Evolutionary conservation across 92 coral and sea anemone genomes (phyloP).

Genomic region (Epizoanthus scotinus): DNA sequence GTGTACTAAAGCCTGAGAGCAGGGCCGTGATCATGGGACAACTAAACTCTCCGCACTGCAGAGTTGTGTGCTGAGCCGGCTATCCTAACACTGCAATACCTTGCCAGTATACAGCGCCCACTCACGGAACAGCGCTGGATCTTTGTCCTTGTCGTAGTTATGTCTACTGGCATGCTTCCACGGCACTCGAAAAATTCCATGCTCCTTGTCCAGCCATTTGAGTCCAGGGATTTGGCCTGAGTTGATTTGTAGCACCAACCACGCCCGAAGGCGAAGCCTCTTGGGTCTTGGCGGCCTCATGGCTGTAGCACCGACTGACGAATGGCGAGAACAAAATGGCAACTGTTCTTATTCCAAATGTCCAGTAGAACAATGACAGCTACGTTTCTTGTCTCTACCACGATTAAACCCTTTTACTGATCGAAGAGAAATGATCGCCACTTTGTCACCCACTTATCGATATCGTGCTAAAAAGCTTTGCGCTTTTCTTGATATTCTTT

Average conservation of each 20-base stretch:
- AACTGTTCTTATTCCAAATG: too few species aligned
- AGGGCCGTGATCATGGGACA: too few species aligned
- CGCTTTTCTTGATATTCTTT: not conserved
- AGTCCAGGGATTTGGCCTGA: conserved; percentile 45
- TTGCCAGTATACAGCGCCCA: conserved; percentile 63
- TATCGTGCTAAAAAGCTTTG: not conserved
- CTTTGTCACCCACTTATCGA: not conserved
- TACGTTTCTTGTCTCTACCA: too few species aligned
- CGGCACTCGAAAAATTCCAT: conserved; percentile 48
- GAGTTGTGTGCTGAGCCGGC: too few species aligned
- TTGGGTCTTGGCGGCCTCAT: conserved; percentile 24
- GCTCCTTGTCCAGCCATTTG: conserved; percentile 43
- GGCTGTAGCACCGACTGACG: not conserved
- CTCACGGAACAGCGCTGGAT: conserved; percentile 55
- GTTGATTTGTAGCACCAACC: conserved; percentile 52
- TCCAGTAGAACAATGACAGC: too few species aligned
- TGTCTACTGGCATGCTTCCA: conserved; percentile 64
- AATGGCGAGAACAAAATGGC: too few species aligned
- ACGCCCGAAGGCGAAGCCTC: conserved; percentile 49
- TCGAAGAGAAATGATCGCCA: not conserved
- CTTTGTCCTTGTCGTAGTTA: conserved; percentile 47
- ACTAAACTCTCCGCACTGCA: too few species aligned
- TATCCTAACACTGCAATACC: not conserved
- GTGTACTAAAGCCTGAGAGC: too few species aligned
- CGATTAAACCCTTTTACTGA: too few species aligned